These are phyloP conservation scores for Drosophila mulleri DNA, from an alignment of 2,888 invertebrate species.

Conservation along the genomic window DNA sequence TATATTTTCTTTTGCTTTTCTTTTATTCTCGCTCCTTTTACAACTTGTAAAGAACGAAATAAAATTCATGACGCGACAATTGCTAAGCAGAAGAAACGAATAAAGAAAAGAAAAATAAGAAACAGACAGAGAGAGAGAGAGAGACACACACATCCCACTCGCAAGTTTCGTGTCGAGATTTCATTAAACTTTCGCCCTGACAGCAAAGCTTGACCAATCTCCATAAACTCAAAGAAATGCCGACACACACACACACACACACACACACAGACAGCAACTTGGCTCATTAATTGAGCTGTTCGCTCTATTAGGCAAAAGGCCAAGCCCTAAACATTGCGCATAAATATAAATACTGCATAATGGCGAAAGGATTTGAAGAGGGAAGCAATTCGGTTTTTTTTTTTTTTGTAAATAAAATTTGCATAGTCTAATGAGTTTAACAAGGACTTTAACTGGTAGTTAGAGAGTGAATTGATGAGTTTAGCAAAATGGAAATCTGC, in stretches of 20 bases:
- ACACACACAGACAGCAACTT: conserved; percentile 48
- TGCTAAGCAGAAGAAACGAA: conserved; percentile 19
- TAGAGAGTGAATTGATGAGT: conserved; percentile 2
- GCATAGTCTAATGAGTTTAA: conserved; percentile 29
- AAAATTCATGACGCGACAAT: conserved; percentile 79
- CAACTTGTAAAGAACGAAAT: conserved; percentile 70
- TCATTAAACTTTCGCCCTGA: conserved; percentile 72
- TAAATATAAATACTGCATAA: conserved; percentile 74
- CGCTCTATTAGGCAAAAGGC: conserved; percentile 61
- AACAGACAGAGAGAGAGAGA: not conserved
- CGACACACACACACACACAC: not conserved
- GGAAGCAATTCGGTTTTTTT: not conserved
- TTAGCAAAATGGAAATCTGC: not conserved
- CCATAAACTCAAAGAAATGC: conserved; percentile 19
- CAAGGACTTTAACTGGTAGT: conserved; percentile 4
- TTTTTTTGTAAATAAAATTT: not conserved
- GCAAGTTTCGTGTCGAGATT: conserved; percentile 73
- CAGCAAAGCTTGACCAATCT: conserved; percentile 66
- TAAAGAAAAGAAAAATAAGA: not conserved
- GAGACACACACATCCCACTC: conserved; percentile 32
- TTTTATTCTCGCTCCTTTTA: conserved; percentile 29
- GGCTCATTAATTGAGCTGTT: conserved; percentile 78
- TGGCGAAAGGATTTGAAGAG: conserved; percentile 2
- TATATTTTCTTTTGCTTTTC: conserved; percentile 39
- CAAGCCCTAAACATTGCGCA: conserved; percentile 59